These are phyloP conservation scores for Drosophila algonquin DNA, from an alignment of 2,888 invertebrate genomes.

Conservation along the genomic window DNA sequence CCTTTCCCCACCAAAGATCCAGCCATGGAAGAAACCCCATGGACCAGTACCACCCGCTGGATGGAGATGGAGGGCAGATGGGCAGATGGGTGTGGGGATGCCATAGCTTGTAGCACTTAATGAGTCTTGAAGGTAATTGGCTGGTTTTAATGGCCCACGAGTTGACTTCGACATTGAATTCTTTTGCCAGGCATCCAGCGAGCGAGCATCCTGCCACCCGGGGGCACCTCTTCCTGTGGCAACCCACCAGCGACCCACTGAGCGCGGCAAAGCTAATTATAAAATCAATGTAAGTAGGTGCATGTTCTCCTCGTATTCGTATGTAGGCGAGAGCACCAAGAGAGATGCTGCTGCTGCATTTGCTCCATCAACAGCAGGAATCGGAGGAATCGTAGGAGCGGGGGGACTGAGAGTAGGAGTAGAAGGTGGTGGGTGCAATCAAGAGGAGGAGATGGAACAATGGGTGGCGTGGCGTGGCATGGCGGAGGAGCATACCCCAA, in stretches of 20 bases:
- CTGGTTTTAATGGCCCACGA: constrained; percentile 68
- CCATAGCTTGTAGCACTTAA: constrained; percentile 65
- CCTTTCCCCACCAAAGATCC: constrained; percentile 13
- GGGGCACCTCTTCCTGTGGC: constrained; percentile 12
- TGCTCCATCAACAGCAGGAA: background rate
- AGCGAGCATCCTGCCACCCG: constrained; percentile 5
- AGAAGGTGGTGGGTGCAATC: background rate
- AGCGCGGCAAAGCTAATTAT: constrained; percentile 61
- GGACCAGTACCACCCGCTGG: background rate
- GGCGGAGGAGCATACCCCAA: constrained; percentile 24
- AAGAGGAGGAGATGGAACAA: constrained; percentile 1
- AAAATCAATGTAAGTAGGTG: constrained; percentile 70
- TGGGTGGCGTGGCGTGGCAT: background rate
- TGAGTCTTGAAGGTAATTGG: constrained; percentile 76
- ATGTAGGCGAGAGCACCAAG: constrained; percentile 8
- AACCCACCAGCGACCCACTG: constrained; percentile 15
- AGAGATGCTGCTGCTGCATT: background rate
- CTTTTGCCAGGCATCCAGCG: constrained; percentile 29
- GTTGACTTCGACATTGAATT: constrained; percentile 66
- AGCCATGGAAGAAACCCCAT: background rate
- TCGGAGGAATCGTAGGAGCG: background rate
- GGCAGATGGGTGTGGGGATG: background rate
- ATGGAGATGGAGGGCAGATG: background rate
- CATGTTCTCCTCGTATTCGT: constrained; percentile 3
- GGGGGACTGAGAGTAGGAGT: no score